Evolutionary conservation across 2,113 vertebrate genomes (phyloP).

Genomic region (Rattus rattus): DNA sequence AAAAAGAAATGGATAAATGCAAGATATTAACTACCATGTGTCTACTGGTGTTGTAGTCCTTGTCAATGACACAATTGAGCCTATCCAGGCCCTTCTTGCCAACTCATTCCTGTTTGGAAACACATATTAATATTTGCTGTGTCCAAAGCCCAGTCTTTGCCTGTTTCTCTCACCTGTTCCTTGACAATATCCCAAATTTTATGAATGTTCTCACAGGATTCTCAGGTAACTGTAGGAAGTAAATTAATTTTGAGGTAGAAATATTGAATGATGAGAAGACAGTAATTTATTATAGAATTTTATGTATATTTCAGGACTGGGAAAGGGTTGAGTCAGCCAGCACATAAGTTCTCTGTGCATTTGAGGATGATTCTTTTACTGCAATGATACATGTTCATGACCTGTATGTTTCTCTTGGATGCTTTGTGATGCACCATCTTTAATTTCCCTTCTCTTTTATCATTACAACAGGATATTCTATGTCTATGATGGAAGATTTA

Average conservation of each 20-base stretch:
- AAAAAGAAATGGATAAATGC: neutral
- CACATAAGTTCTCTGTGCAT: neutral
- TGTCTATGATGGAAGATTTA: neutral
- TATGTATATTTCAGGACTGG: neutral
- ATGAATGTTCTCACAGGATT: slow-evolving; percentile 56
- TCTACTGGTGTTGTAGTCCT: neutral
- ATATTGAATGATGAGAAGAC: slow-evolving; percentile 52
- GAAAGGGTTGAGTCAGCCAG: neutral
- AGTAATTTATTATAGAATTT: slow-evolving; percentile 26
- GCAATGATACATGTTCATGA: neutral
- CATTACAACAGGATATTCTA: neutral
- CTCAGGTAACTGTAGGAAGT: slow-evolving; percentile 51
- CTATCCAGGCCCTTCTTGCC: neutral
- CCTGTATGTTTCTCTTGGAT: neutral
- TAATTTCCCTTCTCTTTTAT: slow-evolving; percentile 4
- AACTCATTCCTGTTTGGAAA: neutral
- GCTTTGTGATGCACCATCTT: neutral
- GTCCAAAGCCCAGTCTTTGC: neutral
- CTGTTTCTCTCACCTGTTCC: slow-evolving; percentile 45
- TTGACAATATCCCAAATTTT: slow-evolving; percentile 58
- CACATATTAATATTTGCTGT: neutral
- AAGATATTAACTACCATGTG: neutral
- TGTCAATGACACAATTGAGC: neutral
- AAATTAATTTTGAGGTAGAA: slow-evolving; percentile 65
- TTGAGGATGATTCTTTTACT: neutral